Evolutionary conservation across 1,140 invertebrate species (phyloP).

Genomic region (Halesus radiatus): DNA sequence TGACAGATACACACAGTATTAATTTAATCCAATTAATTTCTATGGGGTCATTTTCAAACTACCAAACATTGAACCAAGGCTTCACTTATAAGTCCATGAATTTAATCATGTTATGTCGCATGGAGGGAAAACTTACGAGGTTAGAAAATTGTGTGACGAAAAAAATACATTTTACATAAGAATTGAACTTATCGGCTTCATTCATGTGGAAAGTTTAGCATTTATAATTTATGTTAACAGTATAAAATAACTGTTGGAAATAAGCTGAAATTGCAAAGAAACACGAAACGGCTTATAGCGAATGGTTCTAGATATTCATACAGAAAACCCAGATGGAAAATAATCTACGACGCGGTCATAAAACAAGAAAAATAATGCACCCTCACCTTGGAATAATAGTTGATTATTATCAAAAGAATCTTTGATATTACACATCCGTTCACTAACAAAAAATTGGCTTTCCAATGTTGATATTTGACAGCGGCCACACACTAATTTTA

Average conservation of each 20-base stretch:
- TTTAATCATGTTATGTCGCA: too few relatives aligned
- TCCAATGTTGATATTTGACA: slow-evolving; percentile 27
- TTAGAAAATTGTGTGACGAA: too few relatives aligned
- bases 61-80: too few relatives aligned
- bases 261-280: not conserved
- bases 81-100: too few relatives aligned
- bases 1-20: too few relatives aligned
- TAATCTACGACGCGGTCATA: not conserved
- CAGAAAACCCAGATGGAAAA: not conserved
- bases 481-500: not conserved
- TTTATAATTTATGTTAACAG: too few relatives aligned
- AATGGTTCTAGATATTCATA: not conserved
- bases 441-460: slow-evolving; percentile 14
- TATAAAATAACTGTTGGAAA: not conserved
- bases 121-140: too few relatives aligned
- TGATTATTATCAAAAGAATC: not conserved
- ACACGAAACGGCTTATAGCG: slow-evolving; percentile 4
- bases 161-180: too few relatives aligned
- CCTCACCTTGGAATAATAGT: not conserved
- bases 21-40: too few relatives aligned
- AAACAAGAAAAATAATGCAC: not conserved
- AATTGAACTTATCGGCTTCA: too few relatives aligned
- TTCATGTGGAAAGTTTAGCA: too few relatives aligned
- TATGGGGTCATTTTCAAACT: too few relatives aligned
- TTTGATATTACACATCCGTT: slow-evolving; percentile 5